Evolutionary conservation across 30 jellyfish, hydroid and myxozoan species (phyloP), one percentile per base, ranked within the genome.

Genomic region (Aurelia aurita complex sp. Pacific): DNA sequence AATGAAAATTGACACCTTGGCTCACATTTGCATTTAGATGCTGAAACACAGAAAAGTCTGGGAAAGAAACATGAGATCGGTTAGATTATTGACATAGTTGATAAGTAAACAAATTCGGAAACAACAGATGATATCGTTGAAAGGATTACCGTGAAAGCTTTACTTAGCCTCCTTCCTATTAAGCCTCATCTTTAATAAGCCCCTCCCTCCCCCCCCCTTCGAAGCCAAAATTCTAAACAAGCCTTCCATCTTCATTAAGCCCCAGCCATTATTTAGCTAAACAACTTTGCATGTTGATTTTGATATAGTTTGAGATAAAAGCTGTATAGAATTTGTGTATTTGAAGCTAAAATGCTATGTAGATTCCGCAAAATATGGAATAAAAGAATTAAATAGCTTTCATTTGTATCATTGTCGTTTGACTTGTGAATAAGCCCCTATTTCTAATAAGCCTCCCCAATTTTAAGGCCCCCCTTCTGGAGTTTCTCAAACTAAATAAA

Each of bases 21-120:
- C 83, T 86, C 10, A 40, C 80, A 18, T 51, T 79, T 10, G 83
- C 77, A 33, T 81, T 83, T 64, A 94, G 72, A 15, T 88, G 91
- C 67, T 85, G 98, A 70, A 94, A 94, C 6, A 85, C 96, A 34
- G 99, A 94, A 55, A 81, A 81, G 63, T 94, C 99, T 94, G 80
- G 59, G 55, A 83, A 74, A 35, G 68, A 29, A 18, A 59, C 17
- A 42, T 19, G 8, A 1, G 9, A 6, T 1, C 6, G 52, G 52
- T 40, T 46, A 46, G 57, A 6, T 46, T 46, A 46, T 46, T 46
- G 12, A 46, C 15, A 46, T 0, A 46, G 57, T 14, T 46, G 11
- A 0, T 7, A 0, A 6, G 57, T 4, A 5, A 46, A 46, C 57
- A 14, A 46, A 6, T 46, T 13, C 57, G 1, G 15, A 46, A 60